Evolutionary conservation across 2,888 invertebrate genomes (phyloP), one percentile per base, ranked within the genome.

Genomic region (Drosophila suboccidentalis): DNA sequence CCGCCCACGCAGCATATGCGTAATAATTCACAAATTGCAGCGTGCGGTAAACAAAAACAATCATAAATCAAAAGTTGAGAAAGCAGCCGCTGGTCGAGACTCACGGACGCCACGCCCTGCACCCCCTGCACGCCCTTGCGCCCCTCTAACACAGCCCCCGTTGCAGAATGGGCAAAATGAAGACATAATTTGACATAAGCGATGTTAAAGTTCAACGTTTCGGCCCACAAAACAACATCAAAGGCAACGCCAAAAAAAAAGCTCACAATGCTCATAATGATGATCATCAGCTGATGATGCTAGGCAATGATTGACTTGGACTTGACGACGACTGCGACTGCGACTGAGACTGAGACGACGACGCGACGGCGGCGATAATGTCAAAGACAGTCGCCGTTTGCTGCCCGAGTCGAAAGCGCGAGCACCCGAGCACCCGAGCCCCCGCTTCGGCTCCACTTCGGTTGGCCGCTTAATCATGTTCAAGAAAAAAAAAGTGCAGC

Each of bases 161-260:
- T 29, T 29, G 38, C 64, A 71, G 82, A 81, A 82, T 82, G 78
- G 32, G 39, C 64, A 71, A 84, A 82, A 83, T 82, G 78, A 87
- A 90, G 87, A 90, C 90, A 90, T 90, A 90, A 90, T 90, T 90
- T 90, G 90, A 90, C 90, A 88, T 90, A 89, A 90, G 75, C 83
- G 90, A 85, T 87, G 90, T 87, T 88, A 90, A 89, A 90, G 90
- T 90, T 90, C 90, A 89, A 68, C 60, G 59, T 68, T 49, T 41
- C 75, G 50, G 58, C 64, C 44, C 71, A 47, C 69, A 72, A 71
- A 41, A 57, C 46, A 75, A 74, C 75, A 81, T 77, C 85, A 82
- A 85, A 85, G 71, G 66, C 66, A 71, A 61, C 47, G 74, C 44
- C 58, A 53, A 26, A 44, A 58, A 58, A 51, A 65, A 55, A 55